Evolutionary conservation across 2,113 vertebrate genomes (phyloP).

Genomic region (Nibea albiflora): DNA sequence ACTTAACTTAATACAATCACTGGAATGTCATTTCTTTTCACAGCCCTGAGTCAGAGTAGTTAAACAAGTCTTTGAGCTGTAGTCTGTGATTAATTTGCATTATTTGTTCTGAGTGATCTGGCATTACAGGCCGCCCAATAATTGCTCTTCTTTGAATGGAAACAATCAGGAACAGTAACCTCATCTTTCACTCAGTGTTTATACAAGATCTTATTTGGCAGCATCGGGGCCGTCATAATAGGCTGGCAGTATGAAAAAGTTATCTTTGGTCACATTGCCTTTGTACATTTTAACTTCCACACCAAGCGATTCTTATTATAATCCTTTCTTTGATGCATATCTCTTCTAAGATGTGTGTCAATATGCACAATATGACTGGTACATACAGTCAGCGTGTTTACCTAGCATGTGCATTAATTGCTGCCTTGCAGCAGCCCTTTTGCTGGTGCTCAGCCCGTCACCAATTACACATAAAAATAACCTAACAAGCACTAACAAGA

Average conservation of each 20-base stretch:
- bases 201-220: background rate
- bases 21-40: background rate
- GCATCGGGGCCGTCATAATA: background rate
- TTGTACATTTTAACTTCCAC: no score
- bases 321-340: no score
- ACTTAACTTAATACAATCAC: background rate
- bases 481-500: background rate
- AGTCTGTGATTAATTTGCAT: background rate
- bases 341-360: no score
- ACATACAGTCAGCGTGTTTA: background rate
- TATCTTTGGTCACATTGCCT: no score
- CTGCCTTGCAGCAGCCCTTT: background rate
- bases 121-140: background rate
- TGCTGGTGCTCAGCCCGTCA: background rate
- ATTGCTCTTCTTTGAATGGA: background rate
- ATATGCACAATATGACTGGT: background rate
- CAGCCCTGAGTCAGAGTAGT: background rate
- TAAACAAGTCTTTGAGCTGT: background rate
- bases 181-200: background rate
- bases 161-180: background rate
- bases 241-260: background rate
- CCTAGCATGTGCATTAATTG: background rate
- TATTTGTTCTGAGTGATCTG: background rate
- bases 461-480: background rate
- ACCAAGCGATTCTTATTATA: no score